Evolutionary conservation across 2,113 vertebrate species (phyloP).

Genomic region (Galemys pyrenaicus): DNA sequence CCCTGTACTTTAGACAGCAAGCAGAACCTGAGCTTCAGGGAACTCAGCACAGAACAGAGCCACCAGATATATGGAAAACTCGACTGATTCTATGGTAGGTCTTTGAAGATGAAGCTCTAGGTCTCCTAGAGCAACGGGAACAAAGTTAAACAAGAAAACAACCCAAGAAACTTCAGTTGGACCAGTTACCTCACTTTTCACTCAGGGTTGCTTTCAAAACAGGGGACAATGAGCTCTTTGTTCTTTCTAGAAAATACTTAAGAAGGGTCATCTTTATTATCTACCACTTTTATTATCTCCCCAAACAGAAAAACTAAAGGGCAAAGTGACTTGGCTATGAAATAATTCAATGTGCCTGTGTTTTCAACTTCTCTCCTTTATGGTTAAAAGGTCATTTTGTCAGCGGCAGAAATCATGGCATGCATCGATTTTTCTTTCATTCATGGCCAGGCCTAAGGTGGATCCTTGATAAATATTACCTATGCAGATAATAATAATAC

Average conservation of each 20-base stretch:
- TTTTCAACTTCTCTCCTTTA: not conserved
- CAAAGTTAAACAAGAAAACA: constrained; percentile 32
- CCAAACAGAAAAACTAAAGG: not conserved
- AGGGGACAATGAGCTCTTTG: constrained; percentile 26
- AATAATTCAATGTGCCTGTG: not conserved
- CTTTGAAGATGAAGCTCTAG: not conserved
- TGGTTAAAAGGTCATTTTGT: not conserved
- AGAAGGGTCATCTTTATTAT: not conserved
- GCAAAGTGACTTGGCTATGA: not conserved
- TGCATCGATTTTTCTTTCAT: not conserved
- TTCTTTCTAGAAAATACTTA: not conserved
- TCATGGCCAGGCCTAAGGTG: not conserved
- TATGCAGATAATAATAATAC: not conserved
- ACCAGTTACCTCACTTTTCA: not conserved
- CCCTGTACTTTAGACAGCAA: not conserved
- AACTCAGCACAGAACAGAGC: not conserved
- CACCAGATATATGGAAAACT: not conserved
- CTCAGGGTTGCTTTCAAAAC: constrained; percentile 33
- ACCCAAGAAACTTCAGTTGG: not conserved
- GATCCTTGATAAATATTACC: not conserved
- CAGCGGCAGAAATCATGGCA: not conserved
- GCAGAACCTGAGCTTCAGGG: not conserved
- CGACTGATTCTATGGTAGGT: not conserved
- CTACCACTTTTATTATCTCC: not conserved
- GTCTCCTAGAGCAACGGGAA: not conserved